Percentiles rank a stretch among this genome's conserved stretches.
Evolutionary conservation across 92 coral and sea anemone species (phyloP).

Genomic region (Zoanthus gigantus): DNA sequence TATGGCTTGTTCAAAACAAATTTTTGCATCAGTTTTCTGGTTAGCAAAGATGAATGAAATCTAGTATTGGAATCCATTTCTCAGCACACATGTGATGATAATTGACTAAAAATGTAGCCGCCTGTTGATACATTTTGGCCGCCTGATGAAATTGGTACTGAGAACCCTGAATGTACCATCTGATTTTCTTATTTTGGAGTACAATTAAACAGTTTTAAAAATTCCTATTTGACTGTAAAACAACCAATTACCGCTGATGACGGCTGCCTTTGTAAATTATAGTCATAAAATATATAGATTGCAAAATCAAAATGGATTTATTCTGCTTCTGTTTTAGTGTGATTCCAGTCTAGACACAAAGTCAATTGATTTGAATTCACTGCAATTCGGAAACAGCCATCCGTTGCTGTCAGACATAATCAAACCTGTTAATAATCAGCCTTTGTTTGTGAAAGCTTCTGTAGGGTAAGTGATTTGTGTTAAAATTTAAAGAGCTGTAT

Average conservation of each 20-base stretch:
- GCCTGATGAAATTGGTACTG: too few relatives aligned
- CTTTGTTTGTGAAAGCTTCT: conserved; percentile 24
- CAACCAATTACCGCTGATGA: neutral
- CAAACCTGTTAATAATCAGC: conserved; percentile 30
- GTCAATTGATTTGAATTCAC: neutral
- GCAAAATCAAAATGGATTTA: neutral
- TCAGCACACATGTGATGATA: too few relatives aligned
- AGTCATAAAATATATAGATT: neutral
- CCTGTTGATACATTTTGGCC: too few relatives aligned
- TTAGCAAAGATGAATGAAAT: too few relatives aligned
- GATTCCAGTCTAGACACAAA: conserved; percentile 30
- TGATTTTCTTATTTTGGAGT: too few relatives aligned
- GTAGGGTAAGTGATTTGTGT: neutral
- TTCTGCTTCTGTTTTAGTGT: conserved; percentile 6
- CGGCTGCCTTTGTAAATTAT: neutral
- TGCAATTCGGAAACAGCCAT: conserved; percentile 4
- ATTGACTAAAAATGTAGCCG: too few relatives aligned
- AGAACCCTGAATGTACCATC: too few relatives aligned
- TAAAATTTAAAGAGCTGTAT: neutral
- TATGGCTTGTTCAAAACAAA: too few relatives aligned
- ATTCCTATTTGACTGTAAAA: neutral
- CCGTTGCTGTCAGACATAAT: conserved; percentile 30
- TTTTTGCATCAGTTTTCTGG: too few relatives aligned
- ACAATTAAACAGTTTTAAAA: too few relatives aligned
- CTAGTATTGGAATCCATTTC: too few relatives aligned